Conservation (phyloP, 1,140 invertebrate species). For the Hypothenemus hampei region DNA sequence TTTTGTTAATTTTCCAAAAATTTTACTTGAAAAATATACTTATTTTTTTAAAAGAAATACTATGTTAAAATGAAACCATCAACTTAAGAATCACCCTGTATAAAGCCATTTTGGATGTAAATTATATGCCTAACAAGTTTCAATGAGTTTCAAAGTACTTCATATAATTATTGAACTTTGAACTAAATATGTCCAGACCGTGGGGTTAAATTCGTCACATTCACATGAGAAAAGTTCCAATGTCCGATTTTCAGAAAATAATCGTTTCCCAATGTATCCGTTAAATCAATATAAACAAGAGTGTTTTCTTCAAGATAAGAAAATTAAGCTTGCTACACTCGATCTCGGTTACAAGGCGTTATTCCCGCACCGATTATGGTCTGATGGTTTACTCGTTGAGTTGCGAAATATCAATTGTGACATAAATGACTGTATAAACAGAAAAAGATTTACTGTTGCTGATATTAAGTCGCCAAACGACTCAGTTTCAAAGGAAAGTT, state of each 20-base stretch:
- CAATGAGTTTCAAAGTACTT: conserved; percentile 6
- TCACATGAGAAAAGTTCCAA: too few species aligned
- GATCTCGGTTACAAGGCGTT: background rate
- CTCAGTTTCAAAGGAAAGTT: background rate
- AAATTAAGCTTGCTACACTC: background rate
- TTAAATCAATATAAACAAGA: background rate
- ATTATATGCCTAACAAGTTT: conserved; percentile 11
- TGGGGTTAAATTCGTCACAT: too few species aligned
- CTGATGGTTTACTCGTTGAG: background rate
- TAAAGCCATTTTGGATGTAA: conserved; percentile 8
- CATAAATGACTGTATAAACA: background rate
- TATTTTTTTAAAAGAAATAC: too few species aligned
- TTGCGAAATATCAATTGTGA: background rate
- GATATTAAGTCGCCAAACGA: background rate
- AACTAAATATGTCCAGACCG: too few species aligned
- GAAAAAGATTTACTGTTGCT: background rate
- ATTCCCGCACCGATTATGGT: background rate
- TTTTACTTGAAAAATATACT: too few species aligned
- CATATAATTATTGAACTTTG: conserved; percentile 12
- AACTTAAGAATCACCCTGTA: too few species aligned
- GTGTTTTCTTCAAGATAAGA: background rate
- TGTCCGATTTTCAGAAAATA: too few species aligned
- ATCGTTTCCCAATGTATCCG: too few species aligned
- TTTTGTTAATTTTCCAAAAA: too few species aligned
- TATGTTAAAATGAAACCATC: too few species aligned